Evolutionary conservation across 2,797 vertebrate genomes (phyloP), one percentile per base, ranked within the genome.

Genomic region (Neostethus bicornis): DNA sequence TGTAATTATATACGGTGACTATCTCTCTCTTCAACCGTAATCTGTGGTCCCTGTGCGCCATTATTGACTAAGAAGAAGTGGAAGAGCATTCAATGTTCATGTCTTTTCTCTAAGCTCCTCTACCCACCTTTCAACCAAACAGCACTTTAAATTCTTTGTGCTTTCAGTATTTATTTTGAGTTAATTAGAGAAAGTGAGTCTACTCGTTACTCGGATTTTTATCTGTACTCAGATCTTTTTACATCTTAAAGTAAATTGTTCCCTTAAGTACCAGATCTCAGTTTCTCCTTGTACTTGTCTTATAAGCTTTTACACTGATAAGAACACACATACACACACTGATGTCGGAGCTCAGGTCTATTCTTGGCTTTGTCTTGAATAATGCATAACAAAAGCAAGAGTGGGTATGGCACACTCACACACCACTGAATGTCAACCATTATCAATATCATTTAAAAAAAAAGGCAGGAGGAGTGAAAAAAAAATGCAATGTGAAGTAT

Each of bases 361-460:
- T 90, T 91, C 71, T 86, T 91, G 85, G 87, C 60, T 54, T 51
- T 61, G 1, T 51, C 71, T 70, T 92, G 77, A 92, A 91, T 92
- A 89, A 92, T 92, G 76, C 73, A 90, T 90, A 50, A 75, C 61
- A 73, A 76, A 71, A 85, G 77, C 60, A 38, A 59, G 57, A 63
- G 44, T 56, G 41, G 67, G 71, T 51, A 64, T 52, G 48, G 26
- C 51, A 48, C 24, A 39, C 16, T 49, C 54, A 59, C 44, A 57
- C 38, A 51, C 13, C 51, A 58, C 53, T 53, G 55, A 60, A 63
- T 45, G 44, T 28, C 28, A 45, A 28, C 42, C 21, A 35, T 41
- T 51, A 20, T 66, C 31, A 41, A 21, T 7, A n/a, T n/a, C n/a
- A n/a, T 41, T 37, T 35, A 4, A 34, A 31, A 14, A 34, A n/a